These are phyloP conservation scores for Teleogryllus occipitalis DNA, from an alignment of 1,140 invertebrate genomes.

Conservation along the genomic window DNA sequence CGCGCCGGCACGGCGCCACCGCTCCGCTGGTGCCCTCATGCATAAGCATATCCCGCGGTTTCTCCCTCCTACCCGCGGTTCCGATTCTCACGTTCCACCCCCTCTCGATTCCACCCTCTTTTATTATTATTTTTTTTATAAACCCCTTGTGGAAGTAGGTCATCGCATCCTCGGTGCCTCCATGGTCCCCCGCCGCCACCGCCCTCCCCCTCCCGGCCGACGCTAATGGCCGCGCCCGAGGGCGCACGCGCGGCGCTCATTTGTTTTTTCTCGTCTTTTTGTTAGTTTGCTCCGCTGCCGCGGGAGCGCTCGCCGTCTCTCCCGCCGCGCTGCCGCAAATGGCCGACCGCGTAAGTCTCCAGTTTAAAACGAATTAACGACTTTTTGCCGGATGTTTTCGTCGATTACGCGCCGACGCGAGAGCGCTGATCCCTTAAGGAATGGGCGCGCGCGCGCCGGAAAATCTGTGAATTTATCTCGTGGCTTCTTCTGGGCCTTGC, in stretches of 20 bases:
- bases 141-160: no score
- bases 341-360: neutral
- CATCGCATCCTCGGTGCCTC: no score
- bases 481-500: no score
- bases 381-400: conserved; percentile 1
- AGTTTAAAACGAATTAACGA: neutral
- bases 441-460: neutral
- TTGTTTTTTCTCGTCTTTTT: neutral
- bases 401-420: neutral
- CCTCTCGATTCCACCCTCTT: no score
- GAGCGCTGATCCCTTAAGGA: neutral
- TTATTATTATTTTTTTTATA: no score
- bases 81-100: no score
- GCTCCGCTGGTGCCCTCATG: no score
- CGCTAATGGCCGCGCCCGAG: neutral
- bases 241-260: neutral
- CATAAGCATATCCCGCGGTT: no score
- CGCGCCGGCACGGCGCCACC: no score
- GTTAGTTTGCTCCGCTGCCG: neutral
- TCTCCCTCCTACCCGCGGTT: no score
- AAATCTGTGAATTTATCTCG: neutral
- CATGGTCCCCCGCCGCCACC: neutral
- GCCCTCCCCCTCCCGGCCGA: neutral
- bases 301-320: neutral
- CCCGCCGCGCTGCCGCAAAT: neutral